phyloP scores from a whole-genome alignment of 2,113 vertebrate genomes.

The Petaurus breviceps region DNA sequence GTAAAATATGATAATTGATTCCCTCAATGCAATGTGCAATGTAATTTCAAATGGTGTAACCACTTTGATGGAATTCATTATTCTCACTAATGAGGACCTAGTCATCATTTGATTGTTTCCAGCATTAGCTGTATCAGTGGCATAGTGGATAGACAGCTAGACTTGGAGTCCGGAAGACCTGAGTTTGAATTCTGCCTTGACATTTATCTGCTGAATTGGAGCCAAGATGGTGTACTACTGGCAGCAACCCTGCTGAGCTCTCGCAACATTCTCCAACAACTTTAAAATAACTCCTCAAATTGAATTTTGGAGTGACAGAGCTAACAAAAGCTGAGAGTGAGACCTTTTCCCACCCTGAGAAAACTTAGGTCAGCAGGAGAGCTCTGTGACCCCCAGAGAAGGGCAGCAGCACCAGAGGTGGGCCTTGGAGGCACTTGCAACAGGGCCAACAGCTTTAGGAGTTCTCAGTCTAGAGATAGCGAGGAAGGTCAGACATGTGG shows the following conservation, averaged over 20 bases:
- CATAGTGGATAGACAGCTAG: background rate
- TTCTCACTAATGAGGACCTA: background rate
- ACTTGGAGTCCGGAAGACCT: background rate
- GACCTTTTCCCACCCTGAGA: background rate
- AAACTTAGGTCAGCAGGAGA: background rate
- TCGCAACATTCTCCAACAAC: background rate
- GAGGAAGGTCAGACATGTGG: background rate
- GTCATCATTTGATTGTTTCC: background rate
- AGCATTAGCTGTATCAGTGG: background rate
- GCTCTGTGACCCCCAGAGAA: background rate
- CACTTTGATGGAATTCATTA: background rate
- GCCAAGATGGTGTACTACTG: background rate
- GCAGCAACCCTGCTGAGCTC: background rate
- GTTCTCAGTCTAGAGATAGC: background rate
- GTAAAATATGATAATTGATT: background rate
- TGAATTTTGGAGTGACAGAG: background rate
- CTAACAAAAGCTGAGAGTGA: background rate
- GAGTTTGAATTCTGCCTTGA: background rate
- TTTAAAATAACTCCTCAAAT: background rate
- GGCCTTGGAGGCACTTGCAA: background rate
- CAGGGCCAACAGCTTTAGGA: background rate
- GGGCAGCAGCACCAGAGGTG: background rate
- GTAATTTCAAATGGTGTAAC: background rate
- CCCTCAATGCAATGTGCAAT: background rate
- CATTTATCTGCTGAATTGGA: background rate